Evolutionary conservation across 2,113 vertebrate species (phyloP).

Genomic region (Psilopsiagon aymara): DNA sequence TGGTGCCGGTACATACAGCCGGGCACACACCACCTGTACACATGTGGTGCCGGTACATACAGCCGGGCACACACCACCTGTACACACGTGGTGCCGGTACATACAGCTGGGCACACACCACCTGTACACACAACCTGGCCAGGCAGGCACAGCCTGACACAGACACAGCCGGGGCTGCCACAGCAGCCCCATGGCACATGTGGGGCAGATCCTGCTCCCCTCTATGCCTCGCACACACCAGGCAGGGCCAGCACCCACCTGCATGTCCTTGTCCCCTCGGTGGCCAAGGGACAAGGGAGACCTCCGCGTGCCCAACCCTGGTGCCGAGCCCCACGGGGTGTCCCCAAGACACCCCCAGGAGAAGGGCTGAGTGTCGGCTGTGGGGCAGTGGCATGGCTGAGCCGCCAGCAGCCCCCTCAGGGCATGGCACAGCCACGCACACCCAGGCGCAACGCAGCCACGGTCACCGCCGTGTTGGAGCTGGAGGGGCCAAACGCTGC

Average conservation of each 20-base stretch:
- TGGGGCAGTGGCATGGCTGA: background rate
- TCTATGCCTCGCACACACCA: background rate
- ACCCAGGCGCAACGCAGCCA: background rate
- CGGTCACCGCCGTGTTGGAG: accelerated
- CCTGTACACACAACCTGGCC: background rate
- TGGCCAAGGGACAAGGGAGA: background rate
- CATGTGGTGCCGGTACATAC: background rate
- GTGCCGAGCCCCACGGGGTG: accelerated
- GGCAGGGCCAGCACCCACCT: background rate
- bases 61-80: background rate
- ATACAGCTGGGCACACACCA: background rate
- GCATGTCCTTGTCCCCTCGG: background rate
- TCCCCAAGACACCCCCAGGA: background rate
- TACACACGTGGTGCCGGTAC: too few species aligned
- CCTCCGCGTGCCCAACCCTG: background rate
- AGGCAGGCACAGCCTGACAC: background rate
- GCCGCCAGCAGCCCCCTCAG: accelerated
- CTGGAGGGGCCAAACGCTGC: background rate
- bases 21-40: background rate
- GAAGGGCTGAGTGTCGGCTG: background rate
- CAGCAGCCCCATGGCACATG: background rate
- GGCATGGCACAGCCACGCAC: background rate
- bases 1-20: background rate
- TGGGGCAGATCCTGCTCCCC: accelerated
- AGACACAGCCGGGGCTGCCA: background rate